Evolutionary conservation across 2,113 vertebrate genomes (phyloP), one percentile per base, ranked within the genome.

Genomic region (Poeciliopsis retropinna): DNA sequence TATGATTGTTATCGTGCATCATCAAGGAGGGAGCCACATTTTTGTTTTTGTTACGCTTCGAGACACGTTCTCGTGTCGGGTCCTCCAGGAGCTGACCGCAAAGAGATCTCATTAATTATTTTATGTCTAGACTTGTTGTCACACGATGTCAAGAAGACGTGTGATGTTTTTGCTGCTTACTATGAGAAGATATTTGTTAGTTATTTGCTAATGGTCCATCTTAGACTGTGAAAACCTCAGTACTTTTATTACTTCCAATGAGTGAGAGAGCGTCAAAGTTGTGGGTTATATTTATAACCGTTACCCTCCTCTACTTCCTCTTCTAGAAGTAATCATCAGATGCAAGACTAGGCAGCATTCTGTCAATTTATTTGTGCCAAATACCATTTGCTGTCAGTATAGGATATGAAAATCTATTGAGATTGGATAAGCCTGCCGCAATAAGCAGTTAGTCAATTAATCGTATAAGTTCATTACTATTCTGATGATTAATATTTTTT

Each of bases 1-100:
- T 62, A 17, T 34, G 51, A 80, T 10, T 67, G 72, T 71, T 32
- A 64, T 62, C 22, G 14, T 31, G 30, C 60, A 79, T 60, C 12
- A 73, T 37, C 34, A 12, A 12, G 29, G n/a, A 67, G 4, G 32
- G 70, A 66, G 60, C 30, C 22, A 11, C 34, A 34, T n/a, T 22
- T 57, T 54, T 54, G 19, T 54, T 54, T 39, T n/a, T 57, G 51
- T 57, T 25, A 11, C n/a, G 51, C 9, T 25, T 10, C 22, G 2
- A 25, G 22, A 10, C 51, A 11, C 51, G 51, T 57, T n/a, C 8
- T 25, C 9, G 25, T 22, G 8, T 54, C 22, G 7, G 51, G 7
- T 57, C 22, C 51, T 57, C 3, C 5, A 25, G 19, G 51, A n/a
- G 25, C 22, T 57, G 51, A 57, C 51, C 51, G 25, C 51, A 25